Evolutionary conservation across 1,140 invertebrate species (phyloP).

Genomic region (Spodoptera frugiperda): DNA sequence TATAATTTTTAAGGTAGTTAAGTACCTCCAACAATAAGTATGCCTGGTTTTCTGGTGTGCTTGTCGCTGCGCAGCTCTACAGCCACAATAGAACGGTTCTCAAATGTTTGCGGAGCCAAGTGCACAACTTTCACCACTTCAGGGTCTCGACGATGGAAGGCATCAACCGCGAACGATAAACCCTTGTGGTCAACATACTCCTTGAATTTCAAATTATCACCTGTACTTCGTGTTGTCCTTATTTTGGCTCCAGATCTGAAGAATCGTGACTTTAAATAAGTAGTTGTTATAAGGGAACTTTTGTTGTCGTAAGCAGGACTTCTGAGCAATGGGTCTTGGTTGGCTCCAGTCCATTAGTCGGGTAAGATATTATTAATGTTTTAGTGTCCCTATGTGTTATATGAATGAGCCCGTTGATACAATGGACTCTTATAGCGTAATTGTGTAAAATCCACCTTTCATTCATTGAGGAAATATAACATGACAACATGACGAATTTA

Average conservation of each 20-base stretch:
- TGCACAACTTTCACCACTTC: conserved; percentile 62
- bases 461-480: no score
- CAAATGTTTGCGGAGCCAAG: conserved; percentile 60
- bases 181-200: conserved; percentile 63
- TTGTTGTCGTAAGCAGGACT: no score
- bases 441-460: no score
- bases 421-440: no score
- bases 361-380: no score
- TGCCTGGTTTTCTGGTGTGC: conserved; percentile 73
- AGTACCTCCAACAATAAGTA: conserved; percentile 75
- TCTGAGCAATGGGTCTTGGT: no score
- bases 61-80: conserved; percentile 74
- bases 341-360: no score
- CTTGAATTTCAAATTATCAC: conserved; percentile 52
- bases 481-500: not conserved
- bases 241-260: conserved; percentile 75
- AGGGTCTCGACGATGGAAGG: conserved; percentile 59
- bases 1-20: no score
- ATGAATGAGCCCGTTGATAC: no score
- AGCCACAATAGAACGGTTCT: conserved; percentile 70
- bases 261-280: not conserved
- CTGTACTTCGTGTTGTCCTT: conserved; percentile 63
- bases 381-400: no score
- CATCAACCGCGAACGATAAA: conserved; percentile 53
- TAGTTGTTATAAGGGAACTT: no score